Evolutionary conservation across 2,113 vertebrate species (phyloP), one percentile per base, ranked within the genome.

Genomic region (Aptenodytes forsteri): DNA sequence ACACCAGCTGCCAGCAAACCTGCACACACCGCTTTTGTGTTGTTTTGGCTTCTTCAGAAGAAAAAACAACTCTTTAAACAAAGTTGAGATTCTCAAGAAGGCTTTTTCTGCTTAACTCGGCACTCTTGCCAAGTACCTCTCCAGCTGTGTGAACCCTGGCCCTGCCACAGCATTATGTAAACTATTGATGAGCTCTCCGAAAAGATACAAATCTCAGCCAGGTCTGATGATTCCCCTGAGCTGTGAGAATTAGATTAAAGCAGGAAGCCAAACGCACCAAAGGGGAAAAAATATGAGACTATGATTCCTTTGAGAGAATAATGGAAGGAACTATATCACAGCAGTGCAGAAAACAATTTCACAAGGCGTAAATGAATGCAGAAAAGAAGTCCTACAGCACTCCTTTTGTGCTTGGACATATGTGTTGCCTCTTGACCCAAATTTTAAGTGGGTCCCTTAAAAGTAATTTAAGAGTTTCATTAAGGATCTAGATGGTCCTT

Each of bases 1-100:
- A 73, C 89, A 93, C 96, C 96, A 97, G 96, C 95, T 97, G 96
- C 97, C 96, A 96, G 86, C 77, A 96, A 97, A 97, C 94, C 89
- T 97, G 91, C 89, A 91, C 81, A 77, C 66, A 81, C 38, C 3
- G 27, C 67, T 89, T 97, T 93, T 96, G 87, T 96, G 89, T 73
- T 96, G 70, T 62, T 95, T 90, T 95, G 84, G 76, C 69, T 97
- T 95, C 95, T 93, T 96, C 77, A 54, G 61, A 32, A 82, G 34
- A 89, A 62, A 78, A 87, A 82, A 36, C 36, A 42, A 4, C 38
- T 88, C 66, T 96, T 89, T 88, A 93, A 96, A 96, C 59, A 89
- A 96, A 90, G 93, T 85, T 90, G 55, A 90, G 58, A 85, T 87
- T 69, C 91, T 94, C 87, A 94, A 73, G 87, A 94, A 93, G 38